These are phyloP conservation scores for Acanthornis magna DNA, from an alignment of 2,797 vertebrate species.

Conservation along the genomic window DNA sequence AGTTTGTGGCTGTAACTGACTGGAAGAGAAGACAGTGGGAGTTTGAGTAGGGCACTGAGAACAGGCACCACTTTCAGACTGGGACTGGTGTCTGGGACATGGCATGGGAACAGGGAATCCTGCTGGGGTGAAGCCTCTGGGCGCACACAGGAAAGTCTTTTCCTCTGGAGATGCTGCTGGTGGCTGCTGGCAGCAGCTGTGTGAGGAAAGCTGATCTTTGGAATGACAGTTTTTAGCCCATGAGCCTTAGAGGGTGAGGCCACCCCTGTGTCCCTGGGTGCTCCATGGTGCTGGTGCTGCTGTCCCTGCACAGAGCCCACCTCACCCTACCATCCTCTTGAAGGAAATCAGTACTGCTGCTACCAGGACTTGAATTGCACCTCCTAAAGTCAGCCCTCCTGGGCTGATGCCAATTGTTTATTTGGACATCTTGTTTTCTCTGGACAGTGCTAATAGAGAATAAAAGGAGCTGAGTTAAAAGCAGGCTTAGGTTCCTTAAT, in stretches of 20 bases:
- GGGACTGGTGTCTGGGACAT: not conserved
- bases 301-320: not conserved
- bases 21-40: not conserved
- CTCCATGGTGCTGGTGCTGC: not conserved
- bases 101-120: not conserved
- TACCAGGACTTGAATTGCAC: not conserved
- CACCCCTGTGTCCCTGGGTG: not conserved
- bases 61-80: not conserved
- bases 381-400: not conserved
- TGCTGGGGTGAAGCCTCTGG: not conserved
- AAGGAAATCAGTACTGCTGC: not conserved
- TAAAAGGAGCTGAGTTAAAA: not conserved
- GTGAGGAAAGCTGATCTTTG: not conserved
- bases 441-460: not conserved
- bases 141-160: not conserved
- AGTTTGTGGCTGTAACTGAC: not conserved
- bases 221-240: not conserved
- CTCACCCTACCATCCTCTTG: fast-evolving
- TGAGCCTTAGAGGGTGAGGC: not conserved
- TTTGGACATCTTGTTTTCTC: not conserved
- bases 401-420: not conserved
- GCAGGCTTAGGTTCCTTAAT: not conserved
- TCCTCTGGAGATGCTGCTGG: not conserved
- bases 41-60: not conserved
- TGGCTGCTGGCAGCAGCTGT: not conserved